Conservation (phyloP, 2,888 invertebrate genomes). For the Tipula confusa region DNA sequence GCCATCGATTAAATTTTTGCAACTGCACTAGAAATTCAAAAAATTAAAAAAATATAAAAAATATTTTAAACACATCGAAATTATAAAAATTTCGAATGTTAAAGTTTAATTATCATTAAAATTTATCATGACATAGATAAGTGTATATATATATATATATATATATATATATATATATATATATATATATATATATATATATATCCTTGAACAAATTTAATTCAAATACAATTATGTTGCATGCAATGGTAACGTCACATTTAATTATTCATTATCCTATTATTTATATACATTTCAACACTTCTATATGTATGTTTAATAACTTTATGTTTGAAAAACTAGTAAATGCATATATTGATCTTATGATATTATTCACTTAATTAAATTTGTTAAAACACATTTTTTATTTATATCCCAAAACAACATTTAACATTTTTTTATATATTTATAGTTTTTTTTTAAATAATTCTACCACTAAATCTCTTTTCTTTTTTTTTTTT, state of each 20-base stretch:
- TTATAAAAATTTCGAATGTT: neutral
- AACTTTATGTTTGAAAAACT: neutral
- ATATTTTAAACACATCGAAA: neutral
- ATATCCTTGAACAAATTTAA: neutral
- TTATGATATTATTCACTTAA: neutral
- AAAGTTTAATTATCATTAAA: conserved; percentile 6
- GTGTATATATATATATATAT: neutral
- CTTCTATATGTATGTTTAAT: neutral
- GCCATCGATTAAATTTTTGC: neutral
- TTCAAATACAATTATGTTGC: neutral
- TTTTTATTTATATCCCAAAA: neutral
- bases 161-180: neutral
- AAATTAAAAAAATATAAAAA: neutral
- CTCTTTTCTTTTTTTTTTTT: neutral
- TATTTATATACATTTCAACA: neutral
- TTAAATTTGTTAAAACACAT: neutral
- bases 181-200: neutral
- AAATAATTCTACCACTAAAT: neutral
- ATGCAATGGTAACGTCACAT: neutral
- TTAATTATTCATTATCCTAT: neutral
- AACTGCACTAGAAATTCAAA: neutral
- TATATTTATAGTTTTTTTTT: neutral
- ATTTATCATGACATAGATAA: neutral
- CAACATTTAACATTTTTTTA: neutral
- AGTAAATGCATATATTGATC: neutral